Percentiles rank a stretch among this genome's conserved stretches.
Evolutionary conservation across 2,797 vertebrate species (phyloP).

Genomic region (Lemur catta): DNA sequence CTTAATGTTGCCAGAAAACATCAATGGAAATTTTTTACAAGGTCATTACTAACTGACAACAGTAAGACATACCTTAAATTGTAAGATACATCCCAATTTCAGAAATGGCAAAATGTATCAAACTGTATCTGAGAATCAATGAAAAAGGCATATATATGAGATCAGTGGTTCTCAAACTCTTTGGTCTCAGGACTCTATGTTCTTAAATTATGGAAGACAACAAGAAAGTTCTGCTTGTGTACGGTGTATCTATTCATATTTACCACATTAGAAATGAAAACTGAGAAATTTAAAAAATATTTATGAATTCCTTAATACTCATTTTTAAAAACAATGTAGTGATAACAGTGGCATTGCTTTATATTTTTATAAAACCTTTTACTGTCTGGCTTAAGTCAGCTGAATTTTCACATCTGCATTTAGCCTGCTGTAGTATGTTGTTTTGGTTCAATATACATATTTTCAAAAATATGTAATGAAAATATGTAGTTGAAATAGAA

Average conservation of each 20-base stretch:
- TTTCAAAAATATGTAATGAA: background rate
- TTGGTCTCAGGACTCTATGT: background rate
- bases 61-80: background rate
- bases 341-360: background rate
- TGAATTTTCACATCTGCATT: background rate
- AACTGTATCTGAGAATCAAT: background rate
- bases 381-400: background rate
- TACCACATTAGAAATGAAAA: background rate
- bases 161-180: background rate
- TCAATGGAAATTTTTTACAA: background rate
- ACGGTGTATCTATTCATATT: background rate
- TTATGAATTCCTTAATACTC: background rate
- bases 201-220: background rate
- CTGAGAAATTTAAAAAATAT: background rate
- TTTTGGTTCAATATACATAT: background rate
- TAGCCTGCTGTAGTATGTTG: background rate
- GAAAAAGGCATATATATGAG: fast-evolving
- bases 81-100: background rate
- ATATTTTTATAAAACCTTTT: background rate
- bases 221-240: background rate
- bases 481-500: background rate
- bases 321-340: background rate
- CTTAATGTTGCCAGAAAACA: background rate
- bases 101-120: background rate
- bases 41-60: background rate